Base-by-base conservation (phyloP, 2,888 invertebrate species). In the Gymnosoma rotundatum region DNA sequence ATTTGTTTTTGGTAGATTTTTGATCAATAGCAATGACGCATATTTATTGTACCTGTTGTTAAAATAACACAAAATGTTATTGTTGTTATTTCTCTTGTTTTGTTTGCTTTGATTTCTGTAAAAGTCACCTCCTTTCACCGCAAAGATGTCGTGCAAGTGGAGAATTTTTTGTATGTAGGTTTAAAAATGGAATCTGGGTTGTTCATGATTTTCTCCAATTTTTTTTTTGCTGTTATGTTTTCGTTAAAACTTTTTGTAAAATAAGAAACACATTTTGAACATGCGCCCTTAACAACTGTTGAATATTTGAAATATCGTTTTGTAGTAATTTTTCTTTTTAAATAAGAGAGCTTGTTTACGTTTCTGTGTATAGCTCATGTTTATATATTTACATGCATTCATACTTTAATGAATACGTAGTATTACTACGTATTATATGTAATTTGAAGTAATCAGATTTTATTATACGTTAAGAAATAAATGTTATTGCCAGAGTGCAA, bases 171-270 rank as follows among this genome's bases (percentile, higher is more conserved):
- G 48, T 42, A 32, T 66, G 58, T 45, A 50, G 50, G 50, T 60
- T 73, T 42, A 42, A 87, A 87, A 86, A 88, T 88, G 85, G 75
- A 87, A 88, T 86, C 86, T 86, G 69, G 87, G 70, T 86, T 87
- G 88, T 79, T 70, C 48, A 45, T 60, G 38, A 18, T 45, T 61
- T 20, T 54, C 45, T 54, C 73, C 3, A 48, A 21, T 48, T 61
- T 42, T 21, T 42, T 25, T n/a, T 3, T 48, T n/a, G 7, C 6
- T 7, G n/a, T 16, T 48, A n/a, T 16, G n/a, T 48, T 48, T 16
- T 48, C 8, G 1, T n/a, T 79, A n/a, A 38, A 63, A 36, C 25
- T 48, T 64, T 48, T 32, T 64, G 50, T 50, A 52, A 63, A 48
- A 50, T 50, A 25, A 64, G 21, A 54, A 61, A 54, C 16, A 20